A percentile compares a stretch with the other conserved stretches of the same genome.
Evolutionary conservation across 2,888 invertebrate genomes (phyloP).

Genomic region (Hartigia nigra): DNA sequence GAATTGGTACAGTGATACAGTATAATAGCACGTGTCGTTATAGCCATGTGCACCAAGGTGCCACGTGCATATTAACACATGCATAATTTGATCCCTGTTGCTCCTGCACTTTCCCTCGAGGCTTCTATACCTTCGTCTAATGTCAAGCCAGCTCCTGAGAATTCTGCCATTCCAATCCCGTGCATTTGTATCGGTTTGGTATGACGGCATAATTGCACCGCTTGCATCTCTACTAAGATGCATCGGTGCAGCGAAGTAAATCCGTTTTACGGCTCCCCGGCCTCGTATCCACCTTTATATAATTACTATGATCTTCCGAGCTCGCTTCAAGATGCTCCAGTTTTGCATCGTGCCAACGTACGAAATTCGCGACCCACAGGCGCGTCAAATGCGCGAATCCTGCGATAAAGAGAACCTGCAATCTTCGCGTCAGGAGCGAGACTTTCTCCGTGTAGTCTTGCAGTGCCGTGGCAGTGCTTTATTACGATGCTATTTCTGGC

Average conservation of each 20-base stretch:
- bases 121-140: neutral
- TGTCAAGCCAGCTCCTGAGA: slow-evolving; percentile 13
- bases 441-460: slow-evolving; percentile 44
- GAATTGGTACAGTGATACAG: neutral
- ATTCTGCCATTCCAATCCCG: slow-evolving; percentile 2
- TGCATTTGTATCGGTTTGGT: slow-evolving; percentile 25
- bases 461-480: neutral
- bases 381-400: slow-evolving; percentile 32
- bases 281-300: slow-evolving; percentile 15
- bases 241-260: slow-evolving; percentile 32
- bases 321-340: slow-evolving; percentile 53
- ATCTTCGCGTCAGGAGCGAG: slow-evolving; percentile 50
- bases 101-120: neutral
- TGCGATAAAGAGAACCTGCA: slow-evolving; percentile 48
- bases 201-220: slow-evolving; percentile 52
- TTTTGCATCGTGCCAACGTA: slow-evolving; percentile 36
- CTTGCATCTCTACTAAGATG: slow-evolving; percentile 6
- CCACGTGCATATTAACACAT: neutral
- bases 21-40: neutral
- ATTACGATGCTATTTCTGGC: neutral
- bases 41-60: neutral
- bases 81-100: neutral
- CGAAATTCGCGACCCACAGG: slow-evolving; percentile 36
- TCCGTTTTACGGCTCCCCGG: slow-evolving; percentile 47
- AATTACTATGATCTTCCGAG: slow-evolving; percentile 53